These are phyloP conservation scores for Papilio machaon DNA, from an alignment of 1,140 invertebrate species.

Conservation along the genomic window DNA sequence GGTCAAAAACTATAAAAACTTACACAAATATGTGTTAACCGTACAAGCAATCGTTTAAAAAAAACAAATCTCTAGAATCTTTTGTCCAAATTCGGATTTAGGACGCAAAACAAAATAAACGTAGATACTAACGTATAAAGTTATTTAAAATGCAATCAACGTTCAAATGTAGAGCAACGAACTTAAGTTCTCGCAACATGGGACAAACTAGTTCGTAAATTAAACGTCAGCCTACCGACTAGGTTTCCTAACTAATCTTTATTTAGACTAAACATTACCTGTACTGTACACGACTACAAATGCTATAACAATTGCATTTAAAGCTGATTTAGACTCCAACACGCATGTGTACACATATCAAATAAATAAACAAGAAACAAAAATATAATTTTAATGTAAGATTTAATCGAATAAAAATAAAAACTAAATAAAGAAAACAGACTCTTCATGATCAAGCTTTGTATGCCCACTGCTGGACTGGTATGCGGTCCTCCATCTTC, in stretches of 20 bases:
- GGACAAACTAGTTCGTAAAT: constrained; percentile 15
- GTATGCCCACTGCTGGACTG: no score
- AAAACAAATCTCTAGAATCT: not conserved
- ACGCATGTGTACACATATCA: not conserved
- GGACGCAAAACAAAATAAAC: not conserved
- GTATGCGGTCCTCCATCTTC: no score
- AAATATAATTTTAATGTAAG: no score
- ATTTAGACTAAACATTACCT: constrained; percentile 9
- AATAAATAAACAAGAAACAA: no score
- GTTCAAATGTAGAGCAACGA: constrained; percentile 17
- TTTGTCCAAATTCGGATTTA: not conserved
- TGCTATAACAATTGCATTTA: not conserved
- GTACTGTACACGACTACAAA: not conserved
- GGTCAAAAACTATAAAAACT: no score
- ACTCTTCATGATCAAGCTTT: no score
- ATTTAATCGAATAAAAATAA: no score
- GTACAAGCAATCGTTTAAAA: not conserved
- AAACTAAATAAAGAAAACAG: no score
- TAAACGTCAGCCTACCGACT: not conserved
- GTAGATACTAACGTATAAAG: not conserved
- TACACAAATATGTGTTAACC: not conserved
- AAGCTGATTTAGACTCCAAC: not conserved
- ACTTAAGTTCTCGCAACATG: constrained; percentile 13
- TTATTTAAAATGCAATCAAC: constrained; percentile 14
- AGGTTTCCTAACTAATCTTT: constrained; percentile 7